Percentiles rank a stretch among this genome's conserved stretches.
Conservation (phyloP, 1,140 invertebrate species). For the Eciton burchellii region DNA sequence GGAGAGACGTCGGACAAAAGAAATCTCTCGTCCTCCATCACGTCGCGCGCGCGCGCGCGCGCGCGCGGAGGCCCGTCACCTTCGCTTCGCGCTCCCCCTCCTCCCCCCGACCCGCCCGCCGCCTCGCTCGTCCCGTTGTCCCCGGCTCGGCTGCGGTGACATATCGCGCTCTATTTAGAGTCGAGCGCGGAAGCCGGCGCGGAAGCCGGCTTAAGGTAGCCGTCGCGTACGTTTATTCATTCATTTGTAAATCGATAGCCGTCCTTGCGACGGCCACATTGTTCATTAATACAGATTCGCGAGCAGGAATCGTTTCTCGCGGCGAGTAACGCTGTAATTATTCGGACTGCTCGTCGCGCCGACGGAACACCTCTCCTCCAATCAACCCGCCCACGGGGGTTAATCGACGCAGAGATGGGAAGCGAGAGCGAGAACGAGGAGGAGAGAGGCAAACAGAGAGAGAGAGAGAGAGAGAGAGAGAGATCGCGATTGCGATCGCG, state of each 20-base stretch:
- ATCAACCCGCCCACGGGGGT: slow-evolving; percentile 35
- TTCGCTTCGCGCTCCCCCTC: slow-evolving; percentile 34
- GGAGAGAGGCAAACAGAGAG: no score
- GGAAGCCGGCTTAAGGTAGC: slow-evolving; percentile 6
- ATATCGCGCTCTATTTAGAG: background rate
- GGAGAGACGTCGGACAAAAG: slow-evolving; percentile 38
- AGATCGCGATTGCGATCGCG: slow-evolving; percentile 24
- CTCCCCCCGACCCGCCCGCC: slow-evolving; percentile 9
- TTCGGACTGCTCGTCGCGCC: slow-evolving; percentile 29
- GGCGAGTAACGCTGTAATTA: slow-evolving; percentile 46
- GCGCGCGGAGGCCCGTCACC: slow-evolving; percentile 54
- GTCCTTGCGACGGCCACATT: slow-evolving; percentile 51
- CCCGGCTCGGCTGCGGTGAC: slow-evolving; percentile 3
- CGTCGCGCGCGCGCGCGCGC: no score
- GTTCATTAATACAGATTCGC: slow-evolving; percentile 57
- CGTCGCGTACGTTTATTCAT: slow-evolving; percentile 53
- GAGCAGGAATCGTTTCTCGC: slow-evolving; percentile 43
- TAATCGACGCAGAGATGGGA: no score
- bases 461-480: background rate
- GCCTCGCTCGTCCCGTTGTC: no score
- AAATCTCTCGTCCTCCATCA: slow-evolving; percentile 55
- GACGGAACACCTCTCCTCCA: slow-evolving; percentile 2
- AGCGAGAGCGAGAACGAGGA: no score
- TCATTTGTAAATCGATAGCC: slow-evolving; percentile 53
- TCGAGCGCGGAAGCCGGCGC: background rate